Conservation (phyloP, 2,888 invertebrate genomes). For the Argynnis bischoffii region DNA sequence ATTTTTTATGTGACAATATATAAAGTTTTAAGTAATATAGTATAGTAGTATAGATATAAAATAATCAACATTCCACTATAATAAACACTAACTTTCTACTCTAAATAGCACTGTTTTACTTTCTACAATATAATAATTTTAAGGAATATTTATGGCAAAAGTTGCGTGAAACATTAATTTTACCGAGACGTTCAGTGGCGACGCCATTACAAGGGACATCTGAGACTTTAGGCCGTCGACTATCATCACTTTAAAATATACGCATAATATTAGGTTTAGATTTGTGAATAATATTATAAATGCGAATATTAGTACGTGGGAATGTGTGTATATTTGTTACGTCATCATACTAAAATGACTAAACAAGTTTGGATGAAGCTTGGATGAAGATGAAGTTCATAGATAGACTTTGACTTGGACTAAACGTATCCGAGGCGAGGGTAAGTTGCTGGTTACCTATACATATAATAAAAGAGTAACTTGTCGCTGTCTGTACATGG, state of each 20-base stretch:
- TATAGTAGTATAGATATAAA: not conserved
- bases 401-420: too few species aligned
- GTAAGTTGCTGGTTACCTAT: too few species aligned
- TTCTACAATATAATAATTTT: constrained; percentile 20
- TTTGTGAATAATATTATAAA: not conserved
- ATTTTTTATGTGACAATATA: too few species aligned
- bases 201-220: constrained; percentile 20
- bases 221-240: constrained; percentile 13
- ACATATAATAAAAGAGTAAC: too few species aligned
- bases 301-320: too few species aligned
- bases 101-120: constrained; percentile 12
- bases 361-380: too few species aligned
- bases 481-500: too few species aligned
- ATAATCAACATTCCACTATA: not conserved
- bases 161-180: constrained; percentile 21
- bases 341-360: too few species aligned
- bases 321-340: too few species aligned
- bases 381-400: too few species aligned
- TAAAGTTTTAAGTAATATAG: too few species aligned
- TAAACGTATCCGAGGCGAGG: too few species aligned
- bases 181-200: constrained; percentile 16
- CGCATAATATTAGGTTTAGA: not conserved
- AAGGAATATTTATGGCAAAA: constrained; percentile 16
- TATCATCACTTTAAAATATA: constrained; percentile 14
- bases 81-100: constrained; percentile 11